These are phyloP conservation scores for Myzus persicae DNA, from an alignment of 1,140 invertebrate species.

Conservation along the genomic window DNA sequence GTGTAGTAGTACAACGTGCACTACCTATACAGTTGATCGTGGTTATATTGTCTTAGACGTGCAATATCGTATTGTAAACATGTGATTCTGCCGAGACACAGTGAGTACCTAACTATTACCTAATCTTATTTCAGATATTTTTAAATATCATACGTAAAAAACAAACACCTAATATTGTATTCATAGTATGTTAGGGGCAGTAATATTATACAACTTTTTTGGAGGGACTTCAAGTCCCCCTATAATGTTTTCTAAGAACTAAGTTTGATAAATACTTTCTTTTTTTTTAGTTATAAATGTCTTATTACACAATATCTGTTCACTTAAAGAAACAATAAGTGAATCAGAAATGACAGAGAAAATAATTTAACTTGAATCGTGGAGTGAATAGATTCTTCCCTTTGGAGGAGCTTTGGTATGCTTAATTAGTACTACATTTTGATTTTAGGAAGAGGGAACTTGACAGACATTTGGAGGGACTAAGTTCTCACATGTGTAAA, in stretches of 20 bases:
- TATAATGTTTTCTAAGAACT: neutral
- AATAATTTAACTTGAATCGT: neutral
- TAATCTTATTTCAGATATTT: neutral
- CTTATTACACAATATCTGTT: neutral
- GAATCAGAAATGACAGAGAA: neutral
- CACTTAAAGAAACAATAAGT: neutral
- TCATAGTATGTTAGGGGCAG: neutral
- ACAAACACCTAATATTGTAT: neutral
- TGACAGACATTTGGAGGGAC: too few species aligned
- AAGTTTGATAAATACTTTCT: neutral
- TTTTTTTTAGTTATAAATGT: neutral
- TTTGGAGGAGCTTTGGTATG: too few species aligned
- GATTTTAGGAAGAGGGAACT: neutral
- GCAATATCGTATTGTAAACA: neutral
- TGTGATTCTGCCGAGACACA: too few species aligned
- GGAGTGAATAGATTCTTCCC: neutral
- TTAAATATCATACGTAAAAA: neutral
- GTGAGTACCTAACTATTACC: neutral
- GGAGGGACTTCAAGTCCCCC: too few species aligned
- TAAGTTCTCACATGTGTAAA: neutral
- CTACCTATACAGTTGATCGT: neutral
- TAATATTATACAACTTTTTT: neutral
- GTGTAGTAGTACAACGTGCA: neutral
- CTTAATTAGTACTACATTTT: neutral
- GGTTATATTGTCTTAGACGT: neutral